Evolutionary conservation across 2,113 vertebrate genomes (phyloP), one percentile per base, ranked within the genome.

Genomic region (Ammodytes marinus): DNA sequence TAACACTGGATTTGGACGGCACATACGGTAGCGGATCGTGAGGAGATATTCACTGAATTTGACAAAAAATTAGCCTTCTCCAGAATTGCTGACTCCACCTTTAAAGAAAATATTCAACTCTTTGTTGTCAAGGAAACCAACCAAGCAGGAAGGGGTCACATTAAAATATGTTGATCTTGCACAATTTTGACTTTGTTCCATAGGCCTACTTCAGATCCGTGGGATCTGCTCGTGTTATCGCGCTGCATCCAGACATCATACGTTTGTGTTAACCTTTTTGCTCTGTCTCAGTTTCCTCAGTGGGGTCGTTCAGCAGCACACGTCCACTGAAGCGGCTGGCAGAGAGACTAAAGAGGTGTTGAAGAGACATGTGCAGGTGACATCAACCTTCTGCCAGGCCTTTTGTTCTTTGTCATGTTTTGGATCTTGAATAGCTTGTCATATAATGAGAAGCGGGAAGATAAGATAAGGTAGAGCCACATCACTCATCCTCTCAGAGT

Each of bases 111-210:
- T 27, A 27, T 27, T 27, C 27, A 27, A 27, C 27, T 27, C 68
- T 74, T 37, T 75, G 77, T 84, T 74, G 84, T 80, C 75, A 80
- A 55, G 58, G 77, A 82, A 79, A 88, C 68, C 45, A 45, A 57
- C 47, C 43, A 71, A 79, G 50, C n/a, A 42, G 45, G 52, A 42
- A 45, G 17, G 4, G 43, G 47, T 79, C 43, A 27, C 57, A 70
- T 84, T 64, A 53, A 57, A 27, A 87, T 47, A 64, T 77, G 75
- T 70, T 35, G 58, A 35, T 73, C 69, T 10, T 50, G 54, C 50
- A 40, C 35, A 40, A 66, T 58, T 80, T 79, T 27, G 35, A 42
- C 54, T 70, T 70, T 65, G 57, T 53, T 37, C 39, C 37, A 80
- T 65, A n/a, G 27, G 55, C 63, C 50, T 4, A 53, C 40, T 35